Evolutionary conservation across 2,888 invertebrate species (phyloP), one percentile per base, ranked within the genome.

Genomic region (Platycheirus albimanus): DNA sequence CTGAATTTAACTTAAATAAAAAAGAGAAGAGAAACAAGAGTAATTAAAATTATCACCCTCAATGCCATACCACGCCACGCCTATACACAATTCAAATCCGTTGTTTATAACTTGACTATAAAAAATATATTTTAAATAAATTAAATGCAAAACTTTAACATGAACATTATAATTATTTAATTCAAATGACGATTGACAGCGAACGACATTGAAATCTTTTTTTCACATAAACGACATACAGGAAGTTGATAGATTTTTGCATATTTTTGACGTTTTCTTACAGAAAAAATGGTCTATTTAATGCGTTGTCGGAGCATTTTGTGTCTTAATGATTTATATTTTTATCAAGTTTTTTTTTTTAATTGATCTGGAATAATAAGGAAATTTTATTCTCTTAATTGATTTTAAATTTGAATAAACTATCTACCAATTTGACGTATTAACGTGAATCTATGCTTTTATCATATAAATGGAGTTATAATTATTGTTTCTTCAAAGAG

Each of bases 51-150:
- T n/a, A n/a, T n/a, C 56, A 67, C 66, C 38, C 43, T 47, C 24
- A 75, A 67, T 75, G 75, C 61, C 56, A 52, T 49, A 52, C 75
- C 30, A 52, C 51, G 41, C 58, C 58, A 67, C 58, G 56, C 38
- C 52, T 33, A 13, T 19, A 17, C 8, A 5, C n/a, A 30, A 20
- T n/a, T 41, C 17, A 17, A 45, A 56, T 43, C 15, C 30, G 17
- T 51, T 3, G 41, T 24, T 36, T 7, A 33, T 36, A n/a, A n/a
- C n/a, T n/a, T n/a, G n/a, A n/a, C 11, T 20, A 8, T 0, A 38
- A 13, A 8, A 56, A 24, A 3, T 10, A 8, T 0, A n/a, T 54
- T 8, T 36, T 3, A 43, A 41, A 52, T 36, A 52, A 67, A 76
- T 76, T 54, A 69, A 76, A 76, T 58, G 41, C 58, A 28, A 41